Base-by-base conservation (phyloP, 2,113 vertebrate species). In the Laterallus jamaicensis region DNA sequence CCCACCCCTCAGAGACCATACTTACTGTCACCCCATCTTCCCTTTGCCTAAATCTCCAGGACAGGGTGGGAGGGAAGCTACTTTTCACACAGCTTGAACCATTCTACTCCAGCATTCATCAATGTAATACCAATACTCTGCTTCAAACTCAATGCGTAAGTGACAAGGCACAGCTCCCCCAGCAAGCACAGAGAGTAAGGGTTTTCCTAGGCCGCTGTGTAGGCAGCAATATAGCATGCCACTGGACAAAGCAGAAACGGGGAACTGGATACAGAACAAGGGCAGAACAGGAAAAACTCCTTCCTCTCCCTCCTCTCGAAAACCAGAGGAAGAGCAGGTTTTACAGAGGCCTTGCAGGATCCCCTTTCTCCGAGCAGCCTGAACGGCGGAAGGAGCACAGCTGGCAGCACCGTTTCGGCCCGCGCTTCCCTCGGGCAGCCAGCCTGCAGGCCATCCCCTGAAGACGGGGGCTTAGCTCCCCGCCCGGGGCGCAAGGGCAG, bases 191-290 rank as follows among this genome's bases (percentile, higher is more conserved):
- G 21, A 40, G 24, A 6, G 16, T 2, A 10, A 37, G 19, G 31
- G 29, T 35, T 20, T 39, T 11, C 25, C 76, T 6, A 14, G 18
- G 20, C 6, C 10, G 32, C 25, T 10, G 18, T 4, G 20, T 1
- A 56, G 52, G 12, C 52, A 35, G 42, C 0, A 11, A 7, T 5
- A 16, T 0, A 7, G 39, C 0, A 0, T 5, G 26, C 54, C 18
- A 5, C 9, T 1, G 26, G 24, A 39, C 39, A 31, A 35, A 40
- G 32, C 6, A 12, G 12, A n/a, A 11, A 3, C 14, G 10, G 5
- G 4, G 42, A 7, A 40, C 12, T 1, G 7, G 4, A 9, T 0
- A 20, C 32, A 9, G 31, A 31, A 28, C 24, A 13, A 0, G 18
- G 26, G 29, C 11, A 39, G 32, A 64, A 64, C 15, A 5, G 35